These are phyloP conservation scores for Drosophila melanosoma DNA, from an alignment of 2,888 invertebrate species.

Conservation along the genomic window DNA sequence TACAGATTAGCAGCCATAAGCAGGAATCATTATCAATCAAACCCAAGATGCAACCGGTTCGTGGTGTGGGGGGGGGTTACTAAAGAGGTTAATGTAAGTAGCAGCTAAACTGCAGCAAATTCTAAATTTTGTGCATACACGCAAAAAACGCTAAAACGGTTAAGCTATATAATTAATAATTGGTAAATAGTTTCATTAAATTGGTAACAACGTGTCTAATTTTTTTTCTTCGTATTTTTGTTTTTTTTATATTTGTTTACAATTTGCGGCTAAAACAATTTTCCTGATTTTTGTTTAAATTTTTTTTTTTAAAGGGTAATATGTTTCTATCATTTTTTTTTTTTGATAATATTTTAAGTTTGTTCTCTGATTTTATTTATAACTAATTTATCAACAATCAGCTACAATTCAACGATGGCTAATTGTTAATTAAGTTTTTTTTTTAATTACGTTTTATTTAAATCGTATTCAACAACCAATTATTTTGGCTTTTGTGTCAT, in stretches of 20 bases:
- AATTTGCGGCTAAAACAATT: slow-evolving; percentile 52
- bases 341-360: slow-evolving; percentile 31
- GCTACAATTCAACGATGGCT: slow-evolving; percentile 71
- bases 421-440: slow-evolving; percentile 46
- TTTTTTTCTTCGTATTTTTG: background rate
- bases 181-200: slow-evolving; percentile 27
- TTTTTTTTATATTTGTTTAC: slow-evolving; percentile 29
- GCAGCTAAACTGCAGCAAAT: slow-evolving; percentile 40
- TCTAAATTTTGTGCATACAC: slow-evolving; percentile 40
- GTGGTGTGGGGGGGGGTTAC: background rate
- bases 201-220: slow-evolving; percentile 44
- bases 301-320: background rate
- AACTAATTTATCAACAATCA: slow-evolving; percentile 62
- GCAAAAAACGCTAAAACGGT: slow-evolving; percentile 22
- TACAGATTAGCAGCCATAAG: slow-evolving; percentile 31
- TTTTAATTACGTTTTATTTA: slow-evolving; percentile 27
- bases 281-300: slow-evolving; percentile 12
- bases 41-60: slow-evolving; percentile 12
- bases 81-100: background rate
- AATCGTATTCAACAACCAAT: slow-evolving; percentile 22
- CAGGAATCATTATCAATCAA: slow-evolving; percentile 2
- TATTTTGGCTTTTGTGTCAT: slow-evolving; percentile 24
- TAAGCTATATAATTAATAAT: slow-evolving; percentile 35
- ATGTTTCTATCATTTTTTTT: slow-evolving; percentile 1
- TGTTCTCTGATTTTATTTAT: slow-evolving; percentile 27